Evolutionary conservation across 1,140 invertebrate species (phyloP).

Genomic region (Hyles vespertilio): DNA sequence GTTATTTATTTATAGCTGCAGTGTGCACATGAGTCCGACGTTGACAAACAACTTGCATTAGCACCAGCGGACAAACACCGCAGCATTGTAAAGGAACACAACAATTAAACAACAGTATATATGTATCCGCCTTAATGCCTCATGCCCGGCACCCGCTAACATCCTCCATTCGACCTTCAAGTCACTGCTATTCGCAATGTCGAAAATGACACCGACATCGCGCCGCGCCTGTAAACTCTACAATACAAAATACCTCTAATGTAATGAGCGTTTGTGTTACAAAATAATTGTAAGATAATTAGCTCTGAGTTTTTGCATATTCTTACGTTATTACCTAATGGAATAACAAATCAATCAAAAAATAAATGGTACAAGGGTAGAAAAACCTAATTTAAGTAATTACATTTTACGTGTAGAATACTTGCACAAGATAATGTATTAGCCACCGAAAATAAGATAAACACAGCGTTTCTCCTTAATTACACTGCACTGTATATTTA

Average conservation of each 20-base stretch:
- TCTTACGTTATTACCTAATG: no score
- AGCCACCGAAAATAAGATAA: no score
- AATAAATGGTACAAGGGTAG: no score
- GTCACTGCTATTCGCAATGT: neutral
- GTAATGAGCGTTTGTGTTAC: no score
- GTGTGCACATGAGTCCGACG: slow-evolving; percentile 44
- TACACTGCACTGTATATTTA: no score
- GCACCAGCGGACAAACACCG: slow-evolving; percentile 27
- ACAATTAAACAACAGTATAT: slow-evolving; percentile 10
- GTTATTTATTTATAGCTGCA: slow-evolving; percentile 56
- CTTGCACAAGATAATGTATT: no score
- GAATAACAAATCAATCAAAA: no score
- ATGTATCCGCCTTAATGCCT: no score
- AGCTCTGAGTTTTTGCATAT: neutral
- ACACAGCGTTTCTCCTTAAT: no score
- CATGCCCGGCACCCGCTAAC: slow-evolving; percentile 14
- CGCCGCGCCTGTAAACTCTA: neutral
- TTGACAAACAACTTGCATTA: slow-evolving; percentile 64
- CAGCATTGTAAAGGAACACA: slow-evolving; percentile 28
- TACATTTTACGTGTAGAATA: no score
- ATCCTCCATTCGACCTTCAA: slow-evolving; percentile 35
- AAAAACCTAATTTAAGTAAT: no score
- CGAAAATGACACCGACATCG: no score
- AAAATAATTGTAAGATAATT: slow-evolving; percentile 1
- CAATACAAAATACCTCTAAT: slow-evolving; percentile 4